phyloP scores from a whole-genome alignment of 2,797 vertebrate genomes.

The Ataeniobius toweri region DNA sequence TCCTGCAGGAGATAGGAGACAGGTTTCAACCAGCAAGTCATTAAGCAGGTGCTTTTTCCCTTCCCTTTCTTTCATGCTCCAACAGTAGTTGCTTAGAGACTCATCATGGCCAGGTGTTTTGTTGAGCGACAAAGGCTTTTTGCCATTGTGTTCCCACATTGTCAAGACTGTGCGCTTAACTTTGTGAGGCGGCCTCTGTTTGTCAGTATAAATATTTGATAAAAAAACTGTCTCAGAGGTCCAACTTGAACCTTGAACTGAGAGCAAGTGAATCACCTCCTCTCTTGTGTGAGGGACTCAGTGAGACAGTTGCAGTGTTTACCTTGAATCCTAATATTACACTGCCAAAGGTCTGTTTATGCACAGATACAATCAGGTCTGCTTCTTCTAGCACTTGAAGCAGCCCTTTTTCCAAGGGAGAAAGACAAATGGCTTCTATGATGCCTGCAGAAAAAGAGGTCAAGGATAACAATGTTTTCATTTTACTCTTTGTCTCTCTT shows the following conservation, averaged over 20 bases:
- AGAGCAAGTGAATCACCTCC: not conserved
- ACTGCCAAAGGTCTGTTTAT: slow-evolving; percentile 30
- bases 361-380: slow-evolving; percentile 17
- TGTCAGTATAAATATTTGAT: slow-evolving; percentile 32
- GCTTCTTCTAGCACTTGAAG: slow-evolving; percentile 32
- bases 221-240: slow-evolving; percentile 6
- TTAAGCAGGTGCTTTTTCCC: slow-evolving; percentile 33
- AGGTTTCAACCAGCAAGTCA: slow-evolving; percentile 30
- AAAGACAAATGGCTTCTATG: slow-evolving; percentile 24
- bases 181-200: slow-evolving; percentile 4
- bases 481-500: slow-evolving; percentile 11
- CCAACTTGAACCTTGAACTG: slow-evolving; percentile 31
- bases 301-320: slow-evolving; percentile 14
- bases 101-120: slow-evolving; percentile 56
- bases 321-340: slow-evolving; percentile 14
- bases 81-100: slow-evolving; percentile 76
- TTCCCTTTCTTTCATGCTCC: slow-evolving; percentile 42
- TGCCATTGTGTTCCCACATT: slow-evolving; percentile 43
- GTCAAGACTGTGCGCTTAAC: slow-evolving; percentile 18
- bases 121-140: slow-evolving; percentile 53
- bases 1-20: slow-evolving; percentile 10
- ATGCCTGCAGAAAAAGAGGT: slow-evolving; percentile 19
- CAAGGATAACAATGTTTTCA: slow-evolving; percentile 11
- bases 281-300: not conserved
- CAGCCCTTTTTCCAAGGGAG: slow-evolving; percentile 4